Evolutionary conservation across 2,113 vertebrate species (phyloP).

Genomic region (Strix aluco): DNA sequence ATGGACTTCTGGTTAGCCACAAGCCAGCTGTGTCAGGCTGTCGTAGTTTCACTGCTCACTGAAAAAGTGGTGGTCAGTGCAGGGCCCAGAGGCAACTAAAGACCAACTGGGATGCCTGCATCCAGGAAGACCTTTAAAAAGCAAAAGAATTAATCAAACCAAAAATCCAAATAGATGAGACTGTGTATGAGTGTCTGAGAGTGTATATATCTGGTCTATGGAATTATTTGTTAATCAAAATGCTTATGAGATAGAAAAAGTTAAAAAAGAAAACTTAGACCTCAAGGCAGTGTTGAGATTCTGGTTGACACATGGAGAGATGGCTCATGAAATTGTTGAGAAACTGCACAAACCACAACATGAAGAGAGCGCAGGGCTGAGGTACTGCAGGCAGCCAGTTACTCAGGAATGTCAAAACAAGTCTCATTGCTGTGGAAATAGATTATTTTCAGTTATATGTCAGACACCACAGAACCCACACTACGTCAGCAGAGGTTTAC

Average conservation of each 20-base stretch:
- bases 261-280: neutral
- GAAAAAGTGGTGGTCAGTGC: neutral
- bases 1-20: neutral
- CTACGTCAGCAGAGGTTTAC: neutral
- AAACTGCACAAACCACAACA: neutral
- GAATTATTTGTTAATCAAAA: neutral
- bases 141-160: neutral
- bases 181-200: neutral
- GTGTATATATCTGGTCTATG: fast-evolving
- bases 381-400: neutral
- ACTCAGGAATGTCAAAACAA: neutral
- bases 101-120: neutral
- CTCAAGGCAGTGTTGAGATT: neutral
- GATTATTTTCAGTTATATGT: neutral
- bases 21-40: neutral
- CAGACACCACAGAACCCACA: neutral
- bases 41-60: neutral
- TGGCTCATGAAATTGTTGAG: neutral
- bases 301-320: neutral
- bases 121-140: neutral
- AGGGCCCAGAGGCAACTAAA: neutral
- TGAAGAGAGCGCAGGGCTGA: neutral
- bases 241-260: neutral
- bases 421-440: neutral
- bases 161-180: neutral